Evolutionary conservation across 1,140 invertebrate species (phyloP).

Genomic region (Archivesica marissinica): DNA sequence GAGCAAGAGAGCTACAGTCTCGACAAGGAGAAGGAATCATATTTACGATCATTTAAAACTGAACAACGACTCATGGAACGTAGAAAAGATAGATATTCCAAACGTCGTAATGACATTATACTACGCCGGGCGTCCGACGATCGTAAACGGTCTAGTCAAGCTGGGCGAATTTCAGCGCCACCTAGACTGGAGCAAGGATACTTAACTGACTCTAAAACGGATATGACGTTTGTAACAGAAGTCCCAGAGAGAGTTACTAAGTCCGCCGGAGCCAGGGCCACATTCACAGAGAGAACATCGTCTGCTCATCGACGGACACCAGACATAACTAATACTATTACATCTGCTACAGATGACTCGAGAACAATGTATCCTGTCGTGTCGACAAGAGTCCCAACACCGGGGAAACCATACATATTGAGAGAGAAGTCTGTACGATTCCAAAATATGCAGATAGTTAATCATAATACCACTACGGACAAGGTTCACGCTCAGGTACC

Average conservation of each 20-base stretch:
- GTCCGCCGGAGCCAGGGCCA: slow-evolving; percentile 9
- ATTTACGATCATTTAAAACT: slow-evolving; percentile 59
- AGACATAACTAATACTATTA: background rate
- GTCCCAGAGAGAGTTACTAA: background rate
- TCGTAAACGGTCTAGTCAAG: background rate
- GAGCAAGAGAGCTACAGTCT: slow-evolving; percentile 60
- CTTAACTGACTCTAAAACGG: background rate
- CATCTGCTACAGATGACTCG: background rate
- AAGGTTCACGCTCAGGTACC: background rate
- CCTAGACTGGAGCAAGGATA: slow-evolving; percentile 17
- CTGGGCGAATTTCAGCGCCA: background rate
- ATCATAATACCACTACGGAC: background rate
- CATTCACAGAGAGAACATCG: background rate
- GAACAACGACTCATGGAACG: slow-evolving; percentile 65
- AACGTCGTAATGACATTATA: slow-evolving; percentile 35
- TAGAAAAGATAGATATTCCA: slow-evolving; percentile 39
- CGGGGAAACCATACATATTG: slow-evolving; percentile 29
- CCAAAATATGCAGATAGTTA: background rate
- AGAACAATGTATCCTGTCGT: background rate
- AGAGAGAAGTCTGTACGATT: slow-evolving; percentile 50
- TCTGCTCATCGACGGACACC: background rate
- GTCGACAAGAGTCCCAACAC: background rate
- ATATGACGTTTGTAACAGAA: slow-evolving; percentile 12
- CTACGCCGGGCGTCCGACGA: background rate
- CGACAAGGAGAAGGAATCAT: slow-evolving; percentile 65